Base-by-base conservation (phyloP, 1,140 invertebrate species). In the Bombus pyrosoma region DNA sequence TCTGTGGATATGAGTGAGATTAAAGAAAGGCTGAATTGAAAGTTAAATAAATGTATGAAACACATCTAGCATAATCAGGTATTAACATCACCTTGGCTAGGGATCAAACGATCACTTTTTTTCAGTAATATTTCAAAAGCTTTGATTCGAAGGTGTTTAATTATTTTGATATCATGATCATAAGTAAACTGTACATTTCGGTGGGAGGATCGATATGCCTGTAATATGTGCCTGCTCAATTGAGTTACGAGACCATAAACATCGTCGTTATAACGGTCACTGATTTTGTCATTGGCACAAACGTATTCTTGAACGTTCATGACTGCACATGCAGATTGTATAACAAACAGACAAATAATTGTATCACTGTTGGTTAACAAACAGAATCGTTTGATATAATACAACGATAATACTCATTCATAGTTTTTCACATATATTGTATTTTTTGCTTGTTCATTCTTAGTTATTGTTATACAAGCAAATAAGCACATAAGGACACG, bases 41-140 rank as follows among this genome's bases (percentile, higher is more conserved):
- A 32, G 62, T 53, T 32, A 59, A 12, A 74, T 9, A 74, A 73
- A 68, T 41, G 32, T 22, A n/a, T 15, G 47, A 28, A 39, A 39
- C 28, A 18, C 12, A 28, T 32, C 3, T 59, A 34, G 8, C 34
- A 1, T 22, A 22, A 66, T 6, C 10, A 41, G 0, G 22, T 18
- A 22, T 76, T n/a, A 28, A 37, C 5, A 34, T 25, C 18, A 89
- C 68, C 41, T 59, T 39, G 32, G 53, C 66, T 68, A 76, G 85
- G 6, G n/a, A 82, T 28, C 32, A 43, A 57, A 13, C 53, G 18
- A 66, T 68, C 43, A 37, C 76, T 86, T 84, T 93, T 95, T 25
- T 94, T 94, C 12, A 95, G 81, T 28, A 95, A 84, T 87, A 95
- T 94, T 82, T 93, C 94, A 57, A 92, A 95, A 15, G 93, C 90